Conservation (phyloP, 2,113 vertebrate species). For the Charina bottae region DNA sequence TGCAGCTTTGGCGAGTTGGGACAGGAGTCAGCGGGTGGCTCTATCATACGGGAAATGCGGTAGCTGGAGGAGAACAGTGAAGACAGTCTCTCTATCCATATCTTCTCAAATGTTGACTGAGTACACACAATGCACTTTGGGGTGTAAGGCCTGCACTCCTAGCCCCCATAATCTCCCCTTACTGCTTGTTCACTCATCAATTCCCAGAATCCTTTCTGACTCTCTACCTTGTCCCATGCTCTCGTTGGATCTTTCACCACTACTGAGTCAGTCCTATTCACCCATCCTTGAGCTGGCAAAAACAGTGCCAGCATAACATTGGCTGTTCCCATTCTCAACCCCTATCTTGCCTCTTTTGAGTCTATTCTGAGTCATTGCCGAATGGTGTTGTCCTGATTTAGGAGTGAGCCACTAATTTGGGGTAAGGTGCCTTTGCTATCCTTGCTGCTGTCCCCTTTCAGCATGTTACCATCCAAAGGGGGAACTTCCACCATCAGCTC, state of each 20-base stretch:
- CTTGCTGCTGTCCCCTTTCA: neutral
- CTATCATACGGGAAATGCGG: slow-evolving; percentile 80
- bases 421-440: neutral
- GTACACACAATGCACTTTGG: neutral
- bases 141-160: neutral
- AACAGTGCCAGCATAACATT: neutral
- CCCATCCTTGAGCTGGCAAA: neutral
- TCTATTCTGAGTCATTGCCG: neutral
- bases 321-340: neutral
- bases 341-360: neutral
- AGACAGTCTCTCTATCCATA: slow-evolving; percentile 66
- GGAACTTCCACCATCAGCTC: neutral
- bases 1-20: slow-evolving; percentile 80
- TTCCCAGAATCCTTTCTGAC: neutral
- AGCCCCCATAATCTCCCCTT: neutral
- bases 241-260: neutral
- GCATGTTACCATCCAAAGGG: neutral
- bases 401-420: neutral
- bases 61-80: slow-evolving; percentile 75
- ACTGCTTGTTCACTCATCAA: neutral
- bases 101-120: slow-evolving; percentile 32
- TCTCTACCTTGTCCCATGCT: neutral
- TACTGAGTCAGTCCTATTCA: neutral
- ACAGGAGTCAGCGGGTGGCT: slow-evolving; percentile 84
- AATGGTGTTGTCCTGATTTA: neutral